Percentiles rank a stretch among this genome's conserved stretches.
Conservation (phyloP, 2,888 invertebrate genomes). For the Dorcus hopei region DNA sequence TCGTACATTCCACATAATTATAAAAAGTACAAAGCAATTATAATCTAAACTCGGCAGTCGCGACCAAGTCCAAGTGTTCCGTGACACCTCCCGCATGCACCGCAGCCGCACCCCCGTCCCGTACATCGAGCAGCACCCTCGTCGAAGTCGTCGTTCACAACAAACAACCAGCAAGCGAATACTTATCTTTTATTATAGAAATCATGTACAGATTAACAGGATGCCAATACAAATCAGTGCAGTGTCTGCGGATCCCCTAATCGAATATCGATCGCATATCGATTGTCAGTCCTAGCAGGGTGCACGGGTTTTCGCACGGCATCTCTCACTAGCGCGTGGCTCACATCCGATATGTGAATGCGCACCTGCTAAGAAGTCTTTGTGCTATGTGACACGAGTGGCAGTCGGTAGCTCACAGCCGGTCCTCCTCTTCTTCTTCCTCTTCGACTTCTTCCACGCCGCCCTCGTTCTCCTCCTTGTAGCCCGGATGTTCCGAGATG, state of each 20-base stretch:
- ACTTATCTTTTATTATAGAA: slow-evolving; percentile 10
- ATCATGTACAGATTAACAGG: slow-evolving; percentile 18
- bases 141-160: neutral
- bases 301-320: slow-evolving; percentile 1
- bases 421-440: slow-evolving; percentile 74
- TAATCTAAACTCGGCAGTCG: slow-evolving; percentile 27
- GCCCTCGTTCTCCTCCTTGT: slow-evolving; percentile 86
- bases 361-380: slow-evolving; percentile 38
- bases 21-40: slow-evolving; percentile 51
- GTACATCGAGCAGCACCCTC: neutral
- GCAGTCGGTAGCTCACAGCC: slow-evolving; percentile 42
- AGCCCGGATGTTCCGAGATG: slow-evolving; percentile 91
- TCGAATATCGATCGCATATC: slow-evolving; percentile 27
- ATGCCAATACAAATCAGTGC: slow-evolving; percentile 10
- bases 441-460: slow-evolving; percentile 81
- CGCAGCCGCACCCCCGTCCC: neutral
- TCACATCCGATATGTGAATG: slow-evolving; percentile 46
- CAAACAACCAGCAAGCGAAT: slow-evolving; percentile 18
- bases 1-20: slow-evolving; percentile 41
- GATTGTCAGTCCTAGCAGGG: slow-evolving; percentile 33
- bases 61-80: slow-evolving; percentile 20
- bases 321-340: slow-evolving; percentile 20
- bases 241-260: slow-evolving; percentile 1
- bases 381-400: slow-evolving; percentile 33
- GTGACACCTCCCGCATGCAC: neutral